These are phyloP conservation scores for Potamarius usumacintae DNA, from an alignment of 2,113 vertebrate genomes.

Conservation along the genomic window DNA sequence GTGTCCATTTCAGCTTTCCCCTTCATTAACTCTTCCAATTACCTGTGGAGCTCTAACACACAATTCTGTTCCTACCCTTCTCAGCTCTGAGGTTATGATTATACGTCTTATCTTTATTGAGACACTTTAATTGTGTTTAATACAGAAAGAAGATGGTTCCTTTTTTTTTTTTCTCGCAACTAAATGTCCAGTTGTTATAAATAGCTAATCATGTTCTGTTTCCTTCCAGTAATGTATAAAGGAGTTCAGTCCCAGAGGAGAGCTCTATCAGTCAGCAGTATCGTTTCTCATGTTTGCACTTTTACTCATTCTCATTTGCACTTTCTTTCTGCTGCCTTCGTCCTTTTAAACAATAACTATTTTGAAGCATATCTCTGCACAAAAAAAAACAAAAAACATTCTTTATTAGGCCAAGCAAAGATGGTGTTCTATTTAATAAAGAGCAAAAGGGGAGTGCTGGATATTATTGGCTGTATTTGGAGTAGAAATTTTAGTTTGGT, in stretches of 20 bases:
- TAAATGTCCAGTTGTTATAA: conserved; percentile 1
- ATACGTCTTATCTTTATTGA: background rate
- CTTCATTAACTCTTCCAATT: conserved; percentile 46
- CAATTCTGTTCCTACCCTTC: background rate
- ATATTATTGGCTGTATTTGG: background rate
- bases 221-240: background rate
- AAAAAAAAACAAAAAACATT: background rate
- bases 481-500: background rate
- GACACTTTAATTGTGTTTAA: conserved; percentile 4
- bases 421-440: background rate
- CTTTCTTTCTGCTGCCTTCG: background rate
- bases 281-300: background rate
- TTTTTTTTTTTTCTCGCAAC: background rate
- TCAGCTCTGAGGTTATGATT: conserved; percentile 2
- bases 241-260: background rate
- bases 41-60: conserved; percentile 21
- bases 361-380: background rate
- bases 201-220: background rate
- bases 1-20: conserved; percentile 40
- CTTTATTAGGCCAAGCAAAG: background rate
- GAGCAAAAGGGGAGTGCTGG: background rate
- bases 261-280: background rate
- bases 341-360: background rate
- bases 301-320: background rate
- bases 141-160: background rate